phyloP scores from a whole-genome alignment of 1,140 invertebrate genomes.

The Musca vetustissima region DNA sequence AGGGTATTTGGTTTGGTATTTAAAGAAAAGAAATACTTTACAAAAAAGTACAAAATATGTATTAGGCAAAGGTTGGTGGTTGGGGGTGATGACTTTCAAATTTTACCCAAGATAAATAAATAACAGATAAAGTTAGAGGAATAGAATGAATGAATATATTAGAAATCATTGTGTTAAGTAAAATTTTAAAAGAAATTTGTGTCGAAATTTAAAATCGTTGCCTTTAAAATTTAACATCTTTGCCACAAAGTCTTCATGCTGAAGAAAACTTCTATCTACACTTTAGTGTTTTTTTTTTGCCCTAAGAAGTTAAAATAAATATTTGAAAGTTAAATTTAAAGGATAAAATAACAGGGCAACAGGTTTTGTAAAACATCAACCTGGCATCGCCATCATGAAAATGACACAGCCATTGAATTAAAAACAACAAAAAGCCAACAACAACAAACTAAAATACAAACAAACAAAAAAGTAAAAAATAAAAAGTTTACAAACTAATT shows the following conservation, averaged over 20 bases:
- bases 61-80: no score
- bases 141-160: neutral
- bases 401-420: no score
- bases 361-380: constrained; percentile 23
- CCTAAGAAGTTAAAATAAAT: neutral
- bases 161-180: neutral
- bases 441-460: no score
- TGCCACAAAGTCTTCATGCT: neutral
- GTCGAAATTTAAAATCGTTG: neutral
- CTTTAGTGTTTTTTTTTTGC: constrained; percentile 2
- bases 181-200: neutral
- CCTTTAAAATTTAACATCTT: no score
- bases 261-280: neutral
- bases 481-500: no score
- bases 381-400: no score
- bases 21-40: no score
- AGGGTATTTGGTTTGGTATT: no score
- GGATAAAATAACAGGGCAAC: constrained; percentile 50
- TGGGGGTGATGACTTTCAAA: no score
- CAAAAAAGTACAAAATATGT: no score
- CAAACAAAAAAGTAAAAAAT: no score
- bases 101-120: neutral
- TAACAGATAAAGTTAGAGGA: neutral
- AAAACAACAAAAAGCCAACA: no score
- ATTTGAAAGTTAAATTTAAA: constrained; percentile 41